These are phyloP conservation scores for Hirudo medicinalis DNA, from an alignment of 1,140 invertebrate genomes.

Conservation along the genomic window DNA sequence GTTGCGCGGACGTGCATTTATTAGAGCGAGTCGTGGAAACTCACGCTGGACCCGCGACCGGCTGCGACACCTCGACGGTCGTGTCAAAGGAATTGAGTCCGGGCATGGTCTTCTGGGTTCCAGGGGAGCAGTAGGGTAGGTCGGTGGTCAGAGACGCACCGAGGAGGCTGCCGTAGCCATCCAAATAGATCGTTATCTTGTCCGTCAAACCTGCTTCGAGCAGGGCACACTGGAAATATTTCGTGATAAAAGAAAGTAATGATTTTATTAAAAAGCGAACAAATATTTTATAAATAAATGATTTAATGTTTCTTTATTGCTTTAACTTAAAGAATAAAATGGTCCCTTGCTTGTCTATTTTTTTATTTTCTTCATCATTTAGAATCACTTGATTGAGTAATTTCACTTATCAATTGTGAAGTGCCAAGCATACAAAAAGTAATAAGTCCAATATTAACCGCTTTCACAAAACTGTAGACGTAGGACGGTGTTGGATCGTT, in stretches of 20 bases:
- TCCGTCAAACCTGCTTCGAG: slow-evolving; percentile 55
- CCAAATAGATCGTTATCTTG: slow-evolving; percentile 55
- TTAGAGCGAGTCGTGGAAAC: background rate
- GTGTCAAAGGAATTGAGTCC: slow-evolving; percentile 52
- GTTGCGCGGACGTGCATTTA: too few species aligned
- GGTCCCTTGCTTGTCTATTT: too few species aligned
- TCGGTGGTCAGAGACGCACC: slow-evolving; percentile 49
- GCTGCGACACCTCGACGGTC: slow-evolving; percentile 56
- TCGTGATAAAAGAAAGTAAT: too few species aligned
- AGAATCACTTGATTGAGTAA: too few species aligned
- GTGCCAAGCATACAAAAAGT: slow-evolving; percentile 19
- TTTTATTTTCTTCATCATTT: too few species aligned
- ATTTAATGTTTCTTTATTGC: background rate
- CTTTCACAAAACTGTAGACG: slow-evolving; percentile 65
- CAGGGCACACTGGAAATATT: slow-evolving; percentile 48
- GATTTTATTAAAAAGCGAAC: slow-evolving; percentile 22
- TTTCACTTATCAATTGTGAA: slow-evolving; percentile 15
- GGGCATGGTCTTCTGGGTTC: slow-evolving; percentile 25
- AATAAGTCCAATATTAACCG: slow-evolving; percentile 42
- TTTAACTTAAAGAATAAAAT: too few species aligned
- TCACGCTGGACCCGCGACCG: slow-evolving; percentile 58
- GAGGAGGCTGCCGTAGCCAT: slow-evolving; percentile 56
- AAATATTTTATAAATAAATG: background rate
- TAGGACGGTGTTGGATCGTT: slow-evolving; percentile 50
- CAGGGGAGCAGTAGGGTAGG: slow-evolving; percentile 28